These are phyloP conservation scores for Leptinotarsa defecta DNA, from an alignment of 1,140 invertebrate species.

Conservation along the genomic window DNA sequence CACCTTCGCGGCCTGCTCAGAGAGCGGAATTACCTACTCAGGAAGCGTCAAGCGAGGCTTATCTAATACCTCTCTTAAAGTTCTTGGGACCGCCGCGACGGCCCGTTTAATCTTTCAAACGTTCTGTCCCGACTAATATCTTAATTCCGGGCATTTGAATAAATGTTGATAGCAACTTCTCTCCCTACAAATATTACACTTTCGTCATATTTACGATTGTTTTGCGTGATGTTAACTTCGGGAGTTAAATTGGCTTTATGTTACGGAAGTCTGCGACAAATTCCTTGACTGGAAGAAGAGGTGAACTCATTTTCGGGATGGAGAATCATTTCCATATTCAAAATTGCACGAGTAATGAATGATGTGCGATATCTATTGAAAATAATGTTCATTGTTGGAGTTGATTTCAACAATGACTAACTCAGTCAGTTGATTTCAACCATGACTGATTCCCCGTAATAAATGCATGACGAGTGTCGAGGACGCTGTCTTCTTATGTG, in stretches of 20 bases:
- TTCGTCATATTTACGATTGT: conserved; percentile 42
- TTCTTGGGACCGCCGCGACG: background rate
- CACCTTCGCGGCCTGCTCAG: conserved; percentile 12
- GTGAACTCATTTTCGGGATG: too few species aligned
- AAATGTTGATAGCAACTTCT: conserved; percentile 48
- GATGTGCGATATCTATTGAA: too few species aligned
- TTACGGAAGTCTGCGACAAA: background rate
- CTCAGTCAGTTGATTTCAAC: too few species aligned
- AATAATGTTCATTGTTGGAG: too few species aligned
- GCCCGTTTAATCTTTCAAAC: conserved; percentile 44
- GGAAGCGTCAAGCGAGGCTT: conserved; percentile 45
- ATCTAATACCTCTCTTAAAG: conserved; percentile 43
- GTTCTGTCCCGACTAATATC: conserved; percentile 45
- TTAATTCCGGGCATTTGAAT: conserved; percentile 50
- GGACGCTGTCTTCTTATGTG: too few species aligned
- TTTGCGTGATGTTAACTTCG: conserved; percentile 19
- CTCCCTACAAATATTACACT: conserved; percentile 33
- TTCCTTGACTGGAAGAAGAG: too few species aligned
- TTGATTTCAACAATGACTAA: too few species aligned
- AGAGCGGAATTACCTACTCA: conserved; percentile 35
- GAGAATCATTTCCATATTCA: too few species aligned
- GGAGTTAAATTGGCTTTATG: conserved; percentile 24
- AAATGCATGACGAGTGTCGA: too few species aligned
- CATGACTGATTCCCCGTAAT: too few species aligned
- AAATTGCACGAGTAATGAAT: too few species aligned